phyloP scores from a whole-genome alignment of 2,888 invertebrate genomes.

The Drosophila maculinotata region DNA sequence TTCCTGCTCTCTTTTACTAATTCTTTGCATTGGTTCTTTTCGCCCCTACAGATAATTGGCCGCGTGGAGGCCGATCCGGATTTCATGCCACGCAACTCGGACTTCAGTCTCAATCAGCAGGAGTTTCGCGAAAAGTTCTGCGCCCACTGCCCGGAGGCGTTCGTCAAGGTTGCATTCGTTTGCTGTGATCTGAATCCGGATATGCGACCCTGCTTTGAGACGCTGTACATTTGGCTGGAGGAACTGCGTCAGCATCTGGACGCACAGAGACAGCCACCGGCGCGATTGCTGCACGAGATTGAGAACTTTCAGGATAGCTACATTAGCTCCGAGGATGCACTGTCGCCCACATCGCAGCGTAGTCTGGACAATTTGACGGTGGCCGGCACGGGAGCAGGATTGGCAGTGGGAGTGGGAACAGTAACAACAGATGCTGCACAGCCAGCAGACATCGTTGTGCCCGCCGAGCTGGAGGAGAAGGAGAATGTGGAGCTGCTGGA shows the following conservation, averaged over 20 bases:
- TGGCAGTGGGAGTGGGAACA: background rate
- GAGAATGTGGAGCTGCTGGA: slow-evolving; percentile 64
- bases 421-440: background rate
- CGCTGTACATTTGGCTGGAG: slow-evolving; percentile 95
- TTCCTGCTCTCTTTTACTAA: too few species aligned
- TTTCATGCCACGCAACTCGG: slow-evolving; percentile 94
- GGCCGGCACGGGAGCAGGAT: slow-evolving; percentile 16
- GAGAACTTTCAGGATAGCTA: slow-evolving; percentile 87
- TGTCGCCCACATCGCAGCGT: slow-evolving; percentile 83
- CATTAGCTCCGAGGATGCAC: slow-evolving; percentile 83
- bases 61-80: slow-evolving; percentile 98
- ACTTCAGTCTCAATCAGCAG: slow-evolving; percentile 96
- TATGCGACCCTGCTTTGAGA: slow-evolving; percentile 94
- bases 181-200: slow-evolving; percentile 97
- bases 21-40: too few species aligned
- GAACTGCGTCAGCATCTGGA: slow-evolving; percentile 90
- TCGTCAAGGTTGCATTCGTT: slow-evolving; percentile 94
- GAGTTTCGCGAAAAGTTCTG: slow-evolving; percentile 95
- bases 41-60: slow-evolving; percentile 92
- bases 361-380: slow-evolving; percentile 83
- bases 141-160: slow-evolving; percentile 91
- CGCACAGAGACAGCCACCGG: slow-evolving; percentile 88
- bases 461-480: slow-evolving; percentile 24
- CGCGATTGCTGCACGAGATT: slow-evolving; percentile 90
- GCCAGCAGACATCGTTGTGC: background rate